Base-by-base conservation (phyloP, 2,113 vertebrate species). In the Odocoileus virginianus region DNA sequence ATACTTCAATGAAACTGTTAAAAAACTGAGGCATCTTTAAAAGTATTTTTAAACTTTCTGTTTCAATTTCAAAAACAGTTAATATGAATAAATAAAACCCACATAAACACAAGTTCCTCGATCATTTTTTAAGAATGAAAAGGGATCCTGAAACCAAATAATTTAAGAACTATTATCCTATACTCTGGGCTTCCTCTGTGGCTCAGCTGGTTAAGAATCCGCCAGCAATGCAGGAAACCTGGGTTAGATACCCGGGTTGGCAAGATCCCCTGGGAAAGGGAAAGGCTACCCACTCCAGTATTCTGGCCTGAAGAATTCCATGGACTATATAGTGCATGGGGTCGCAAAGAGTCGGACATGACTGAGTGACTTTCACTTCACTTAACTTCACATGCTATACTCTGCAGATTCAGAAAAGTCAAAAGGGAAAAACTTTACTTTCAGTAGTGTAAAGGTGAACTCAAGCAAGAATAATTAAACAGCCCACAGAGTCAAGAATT, bases 91-190 rank as follows among this genome's bases (percentile, higher is more conserved):
- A 16, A 64, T 21, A 81, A 92, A 91, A 52, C 14, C 57, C 74
- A 91, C 9, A 74, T 28, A 74, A 45, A 85, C 27, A 67, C 54
- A 93, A 91, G 36, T 47, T 61, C 25, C 15, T 67, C 6, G 83
- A 74, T 74, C 67, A 47, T 71, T 61, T 92, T 95, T 74, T 67
- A 82, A 54, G 60, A 81, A 52, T 27, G 8, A 76, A 94, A 94
- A 76, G 27, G 12, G 13, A 83, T 61, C 25, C 27, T 84, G 21
- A 60, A n/a, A 50, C 27, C 23, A 93, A 93, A 60, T 61, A 90
- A 58, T 67, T 78, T 61, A 64, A 90, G 21, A 78, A 76, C 40
- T 19, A 84, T 43, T 27, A 71, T 76, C 71, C 36, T 76, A 40
- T 71, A 71, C 67, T 40, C 67, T 23, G n/a, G n/a, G n/a, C 19